These are phyloP conservation scores for Rhea pennata DNA, from an alignment of 2,113 vertebrate species.

Conservation along the genomic window DNA sequence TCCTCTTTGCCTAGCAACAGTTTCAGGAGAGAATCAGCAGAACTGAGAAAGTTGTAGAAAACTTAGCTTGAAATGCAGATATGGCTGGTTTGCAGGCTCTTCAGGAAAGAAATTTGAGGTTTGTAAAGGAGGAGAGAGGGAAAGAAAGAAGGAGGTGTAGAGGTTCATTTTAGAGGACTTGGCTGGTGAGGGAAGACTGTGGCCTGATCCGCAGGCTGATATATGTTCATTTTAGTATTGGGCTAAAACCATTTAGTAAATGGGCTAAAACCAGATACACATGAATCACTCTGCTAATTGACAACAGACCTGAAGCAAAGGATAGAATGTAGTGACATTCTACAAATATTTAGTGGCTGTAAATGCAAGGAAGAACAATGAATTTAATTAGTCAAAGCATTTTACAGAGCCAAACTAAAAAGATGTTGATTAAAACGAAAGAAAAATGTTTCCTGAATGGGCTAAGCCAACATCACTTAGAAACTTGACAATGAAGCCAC, in stretches of 20 bases:
- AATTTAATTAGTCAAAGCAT: background rate
- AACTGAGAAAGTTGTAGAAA: background rate
- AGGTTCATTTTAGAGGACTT: background rate
- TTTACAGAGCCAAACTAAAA: background rate
- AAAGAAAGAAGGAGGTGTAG: background rate
- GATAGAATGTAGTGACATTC: background rate
- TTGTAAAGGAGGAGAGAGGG: background rate
- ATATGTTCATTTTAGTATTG: background rate
- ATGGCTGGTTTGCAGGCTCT: background rate
- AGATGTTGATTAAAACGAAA: background rate
- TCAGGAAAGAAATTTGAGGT: background rate
- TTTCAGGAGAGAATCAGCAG: background rate
- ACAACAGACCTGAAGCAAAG: background rate
- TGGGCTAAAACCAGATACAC: background rate
- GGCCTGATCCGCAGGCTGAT: background rate
- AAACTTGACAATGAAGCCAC: background rate
- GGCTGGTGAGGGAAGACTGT: background rate
- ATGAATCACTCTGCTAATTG: background rate
- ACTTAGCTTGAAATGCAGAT: background rate
- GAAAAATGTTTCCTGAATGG: background rate
- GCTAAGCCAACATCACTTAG: background rate
- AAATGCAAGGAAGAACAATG: background rate
- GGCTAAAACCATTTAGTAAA: background rate
- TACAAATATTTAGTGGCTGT: background rate
- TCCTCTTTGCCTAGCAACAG: background rate